Evolutionary conservation across 1,140 invertebrate species (phyloP).

Genomic region (Drosophila littoralis): DNA sequence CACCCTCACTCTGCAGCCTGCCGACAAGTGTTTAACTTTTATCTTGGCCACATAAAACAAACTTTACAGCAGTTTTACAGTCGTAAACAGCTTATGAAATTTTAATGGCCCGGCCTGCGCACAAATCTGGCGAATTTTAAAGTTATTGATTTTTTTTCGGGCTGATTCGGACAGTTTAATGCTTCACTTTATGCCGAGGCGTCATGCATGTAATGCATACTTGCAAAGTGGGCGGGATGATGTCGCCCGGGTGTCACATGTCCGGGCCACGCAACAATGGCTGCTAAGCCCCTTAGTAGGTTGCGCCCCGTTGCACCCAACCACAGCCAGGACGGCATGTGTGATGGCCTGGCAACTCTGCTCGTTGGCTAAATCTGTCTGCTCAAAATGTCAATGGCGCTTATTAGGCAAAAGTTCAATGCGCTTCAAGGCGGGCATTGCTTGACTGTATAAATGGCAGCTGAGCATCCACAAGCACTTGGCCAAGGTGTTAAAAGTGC

Average conservation of each 20-base stretch:
- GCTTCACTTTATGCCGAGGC: slow-evolving; percentile 45
- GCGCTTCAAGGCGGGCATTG: slow-evolving; percentile 33
- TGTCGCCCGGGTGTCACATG: slow-evolving; percentile 15
- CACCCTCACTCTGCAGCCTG: not conserved
- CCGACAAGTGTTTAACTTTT: slow-evolving; percentile 48
- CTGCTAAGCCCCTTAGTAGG: slow-evolving; percentile 12
- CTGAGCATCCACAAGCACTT: slow-evolving; percentile 20
- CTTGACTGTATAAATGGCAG: slow-evolving; percentile 9
- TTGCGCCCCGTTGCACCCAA: not conserved
- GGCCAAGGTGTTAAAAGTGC: slow-evolving; percentile 20
- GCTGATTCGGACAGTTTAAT: slow-evolving; percentile 64
- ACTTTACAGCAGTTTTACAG: slow-evolving; percentile 72
- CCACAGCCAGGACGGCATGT: not conserved
- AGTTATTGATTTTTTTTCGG: slow-evolving; percentile 61
- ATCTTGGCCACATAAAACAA: slow-evolving; percentile 60
- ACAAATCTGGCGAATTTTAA: slow-evolving; percentile 33
- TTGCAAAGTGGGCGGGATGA: not conserved
- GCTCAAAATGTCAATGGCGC: slow-evolving; percentile 70
- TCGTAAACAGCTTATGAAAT: slow-evolving; percentile 76
- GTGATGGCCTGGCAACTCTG: slow-evolving; percentile 18
- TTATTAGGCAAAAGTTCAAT: slow-evolving; percentile 74
- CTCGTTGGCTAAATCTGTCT: slow-evolving; percentile 37
- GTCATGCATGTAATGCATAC: slow-evolving; percentile 12
- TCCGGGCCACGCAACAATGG: slow-evolving; percentile 39
- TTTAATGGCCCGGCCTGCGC: slow-evolving; percentile 48